Evolutionary conservation across 2,888 invertebrate species (phyloP).

Genomic region (Drosophila barbarae): DNA sequence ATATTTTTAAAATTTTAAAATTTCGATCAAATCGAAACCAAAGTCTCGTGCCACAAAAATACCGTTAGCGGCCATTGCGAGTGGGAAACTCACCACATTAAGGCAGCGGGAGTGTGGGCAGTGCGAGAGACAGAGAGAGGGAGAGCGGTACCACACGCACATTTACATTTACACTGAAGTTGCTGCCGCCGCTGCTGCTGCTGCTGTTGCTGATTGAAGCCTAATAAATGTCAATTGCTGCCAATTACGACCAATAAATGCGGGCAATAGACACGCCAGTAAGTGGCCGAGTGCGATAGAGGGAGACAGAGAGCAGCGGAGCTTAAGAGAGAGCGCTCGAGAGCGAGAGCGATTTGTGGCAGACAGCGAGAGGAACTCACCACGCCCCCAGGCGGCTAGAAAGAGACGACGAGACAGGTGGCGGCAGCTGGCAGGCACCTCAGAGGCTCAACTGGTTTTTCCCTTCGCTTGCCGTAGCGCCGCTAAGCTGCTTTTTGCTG

Average conservation of each 20-base stretch:
- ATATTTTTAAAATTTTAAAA: not conserved
- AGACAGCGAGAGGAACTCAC: conserved; percentile 31
- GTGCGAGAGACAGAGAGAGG: conserved; percentile 1
- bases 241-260: conserved; percentile 78
- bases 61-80: conserved; percentile 68
- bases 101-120: not conserved
- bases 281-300: conserved; percentile 43
- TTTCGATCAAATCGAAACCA: not conserved
- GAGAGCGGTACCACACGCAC: conserved; percentile 2
- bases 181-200: conserved; percentile 28
- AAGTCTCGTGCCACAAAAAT: conserved; percentile 28
- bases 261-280: conserved; percentile 55
- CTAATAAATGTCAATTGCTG: conserved; percentile 78
- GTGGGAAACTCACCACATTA: conserved; percentile 47
- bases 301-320: conserved; percentile 11
- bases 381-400: conserved; percentile 39
- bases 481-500: conserved; percentile 31
- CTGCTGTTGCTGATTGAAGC: conserved; percentile 65
- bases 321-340: conserved; percentile 3
- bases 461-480: conserved; percentile 12
- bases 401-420: conserved; percentile 57
- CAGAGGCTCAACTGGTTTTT: conserved; percentile 55
- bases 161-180: conserved; percentile 1
- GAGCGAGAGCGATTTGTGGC: not conserved
- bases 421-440: conserved; percentile 50